These are phyloP conservation scores for Coilia nasus DNA, from an alignment of 2,797 vertebrate genomes.

Conservation along the genomic window DNA sequence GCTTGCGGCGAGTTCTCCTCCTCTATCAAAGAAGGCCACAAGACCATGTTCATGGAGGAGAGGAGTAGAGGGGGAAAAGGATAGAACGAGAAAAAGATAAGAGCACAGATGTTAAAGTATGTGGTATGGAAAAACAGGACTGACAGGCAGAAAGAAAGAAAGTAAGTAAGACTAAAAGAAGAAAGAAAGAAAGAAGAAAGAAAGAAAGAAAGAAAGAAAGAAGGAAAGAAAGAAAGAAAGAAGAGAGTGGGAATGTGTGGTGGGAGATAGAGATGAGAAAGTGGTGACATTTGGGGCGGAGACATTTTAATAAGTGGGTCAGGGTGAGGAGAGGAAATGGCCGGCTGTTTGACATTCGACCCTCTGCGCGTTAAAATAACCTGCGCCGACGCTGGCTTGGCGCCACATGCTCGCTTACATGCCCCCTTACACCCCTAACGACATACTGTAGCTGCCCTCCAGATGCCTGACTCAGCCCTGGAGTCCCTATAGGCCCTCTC, in stretches of 20 bases:
- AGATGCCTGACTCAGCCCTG: no score
- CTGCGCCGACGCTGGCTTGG: not conserved
- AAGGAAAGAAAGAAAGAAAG: conserved; percentile 15
- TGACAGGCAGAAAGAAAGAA: conserved; percentile 72
- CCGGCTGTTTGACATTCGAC: conserved; percentile 10
- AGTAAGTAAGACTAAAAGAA: conserved; percentile 48
- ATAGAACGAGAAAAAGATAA: no score
- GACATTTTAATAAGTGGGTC: conserved; percentile 22
- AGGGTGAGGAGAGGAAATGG: conserved; percentile 18
- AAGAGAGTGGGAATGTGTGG: no score
- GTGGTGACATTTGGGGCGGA: conserved; percentile 8
- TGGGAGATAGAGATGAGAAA: not conserved
- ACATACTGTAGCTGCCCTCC: no score
- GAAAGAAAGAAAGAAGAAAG: conserved; percentile 28
- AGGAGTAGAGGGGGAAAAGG: no score
- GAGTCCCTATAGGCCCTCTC: no score
- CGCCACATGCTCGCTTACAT: no score
- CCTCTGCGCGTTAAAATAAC: not conserved
- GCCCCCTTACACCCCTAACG: no score
- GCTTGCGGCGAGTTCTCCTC: not conserved
- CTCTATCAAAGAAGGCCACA: not conserved
- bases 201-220: conserved; percentile 21
- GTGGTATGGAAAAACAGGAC: conserved; percentile 67
- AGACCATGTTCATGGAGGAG: conserved; percentile 87
- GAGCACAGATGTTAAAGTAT: no score